These are phyloP conservation scores for Seriola quinqueradiata DNA, from an alignment of 2,113 vertebrate species.

Conservation along the genomic window DNA sequence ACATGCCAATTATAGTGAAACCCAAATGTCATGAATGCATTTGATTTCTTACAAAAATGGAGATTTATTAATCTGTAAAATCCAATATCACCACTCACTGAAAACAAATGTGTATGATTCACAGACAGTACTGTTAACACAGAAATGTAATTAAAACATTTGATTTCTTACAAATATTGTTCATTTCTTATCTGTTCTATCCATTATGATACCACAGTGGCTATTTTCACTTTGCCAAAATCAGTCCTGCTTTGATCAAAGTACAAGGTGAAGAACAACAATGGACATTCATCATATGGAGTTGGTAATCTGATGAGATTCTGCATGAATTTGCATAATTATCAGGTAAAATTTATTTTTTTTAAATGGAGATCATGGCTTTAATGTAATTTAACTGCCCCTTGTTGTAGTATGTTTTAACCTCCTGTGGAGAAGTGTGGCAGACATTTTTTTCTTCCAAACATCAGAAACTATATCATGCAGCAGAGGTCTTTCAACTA, in stretches of 20 bases:
- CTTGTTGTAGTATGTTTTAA: not conserved
- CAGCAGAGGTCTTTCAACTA: too few relatives aligned
- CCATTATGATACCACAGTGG: not conserved
- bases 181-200: not conserved
- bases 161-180: slow-evolving; percentile 41
- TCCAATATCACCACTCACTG: not conserved
- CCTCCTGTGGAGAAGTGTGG: not conserved
- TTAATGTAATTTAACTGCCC: too few relatives aligned
- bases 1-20: not conserved
- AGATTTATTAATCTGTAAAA: slow-evolving; percentile 37
- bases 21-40: not conserved
- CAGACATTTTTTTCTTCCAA: too few relatives aligned
- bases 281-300: too few relatives aligned
- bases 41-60: slow-evolving; percentile 28
- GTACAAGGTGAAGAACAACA: not conserved
- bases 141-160: slow-evolving; percentile 67
- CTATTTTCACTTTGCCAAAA: not conserved
- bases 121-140: slow-evolving; percentile 42
- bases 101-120: slow-evolving; percentile 20
- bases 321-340: not conserved
- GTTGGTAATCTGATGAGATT: not conserved
- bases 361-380: too few relatives aligned
- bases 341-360: not conserved
- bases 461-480: too few relatives aligned
- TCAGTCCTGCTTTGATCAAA: not conserved